phyloP scores from a whole-genome alignment of 2,888 invertebrate genomes.

The Pheosia gnoma region DNA sequence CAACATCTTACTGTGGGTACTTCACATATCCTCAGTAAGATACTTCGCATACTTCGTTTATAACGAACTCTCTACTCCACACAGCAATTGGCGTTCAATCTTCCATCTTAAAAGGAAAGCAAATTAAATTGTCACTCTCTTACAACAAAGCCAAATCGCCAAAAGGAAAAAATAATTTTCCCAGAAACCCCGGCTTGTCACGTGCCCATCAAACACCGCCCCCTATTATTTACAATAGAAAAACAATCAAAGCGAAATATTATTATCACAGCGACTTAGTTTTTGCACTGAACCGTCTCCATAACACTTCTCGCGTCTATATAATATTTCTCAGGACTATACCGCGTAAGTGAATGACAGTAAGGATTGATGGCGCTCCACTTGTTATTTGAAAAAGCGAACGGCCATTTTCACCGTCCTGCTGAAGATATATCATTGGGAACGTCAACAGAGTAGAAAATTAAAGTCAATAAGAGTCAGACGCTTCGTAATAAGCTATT shows the following conservation, averaged over 20 bases:
- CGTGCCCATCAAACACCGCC: constrained; percentile 61
- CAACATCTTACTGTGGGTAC: no score
- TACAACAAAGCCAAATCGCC: constrained; percentile 18
- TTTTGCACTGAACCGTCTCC: constrained; percentile 73
- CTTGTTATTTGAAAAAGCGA: constrained; percentile 83
- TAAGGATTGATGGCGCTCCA: constrained; percentile 74
- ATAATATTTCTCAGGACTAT: constrained; percentile 73
- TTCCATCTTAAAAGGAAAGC: background rate
- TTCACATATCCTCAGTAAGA: no score
- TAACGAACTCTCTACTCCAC: no score
- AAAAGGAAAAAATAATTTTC: constrained; percentile 26
- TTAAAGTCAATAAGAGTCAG: constrained; percentile 79
- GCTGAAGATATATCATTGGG: constrained; percentile 75
- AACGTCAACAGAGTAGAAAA: constrained; percentile 82
- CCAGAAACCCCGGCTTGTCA: constrained; percentile 53
- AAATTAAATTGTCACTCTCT: background rate
- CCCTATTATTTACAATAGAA: constrained; percentile 79
- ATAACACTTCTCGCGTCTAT: constrained; percentile 52
- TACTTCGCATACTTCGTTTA: no score
- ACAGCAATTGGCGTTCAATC: background rate
- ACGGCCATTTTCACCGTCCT: constrained; percentile 75
- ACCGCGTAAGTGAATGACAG: constrained; percentile 78
- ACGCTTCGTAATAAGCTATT: constrained; percentile 67
- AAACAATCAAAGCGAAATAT: constrained; percentile 79
- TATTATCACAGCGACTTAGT: constrained; percentile 70